Evolutionary conservation across 2,888 invertebrate species (phyloP), one percentile per base, ranked within the genome.

Genomic region (Zeuzera pyrina): DNA sequence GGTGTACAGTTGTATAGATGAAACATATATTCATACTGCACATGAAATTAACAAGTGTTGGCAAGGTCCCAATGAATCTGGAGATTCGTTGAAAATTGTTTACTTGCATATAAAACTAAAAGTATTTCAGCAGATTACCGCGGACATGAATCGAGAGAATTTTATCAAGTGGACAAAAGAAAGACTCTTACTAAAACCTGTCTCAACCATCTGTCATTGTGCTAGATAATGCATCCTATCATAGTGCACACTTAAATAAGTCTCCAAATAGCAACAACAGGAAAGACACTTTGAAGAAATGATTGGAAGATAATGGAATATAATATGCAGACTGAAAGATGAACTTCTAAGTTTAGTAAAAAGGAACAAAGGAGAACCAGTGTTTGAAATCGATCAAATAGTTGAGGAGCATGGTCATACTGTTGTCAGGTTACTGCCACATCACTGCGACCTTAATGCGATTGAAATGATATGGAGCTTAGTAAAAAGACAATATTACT

Each of bases 181-280:
- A 24, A 24, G n/a, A 24, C 24, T 24, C 24, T 24, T 24, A 11
- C 6, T 10, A 24, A n/a, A 24, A 24, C 24, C 2, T 24, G 10
- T 10, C 24, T 24, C 24, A 24, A 10, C 24, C 11, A 24, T 24
- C 24, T 2, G 24, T 24, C 10, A 24, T 24, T 24, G 24, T 24
- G 24, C 24, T 24, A 11, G 24, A 24, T 24, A 24, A 24, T 10
- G 24, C 11, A 24, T 24, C 24, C 24, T 24, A 24, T 24, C n/a
- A 24, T 10, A 24, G 24, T 24, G 24, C 10, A 24, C 24, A 10
- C n/a, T 10, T 24, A 24, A 2, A 24, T 24, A 24, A 24, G n/a
- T 10, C 24, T 2, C 24, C 2, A 5, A 24, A 24, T 24, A 24
- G 10, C 24, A 24, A 10, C 24, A 10, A 24, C 24, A 24, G 24